Conservation (phyloP, 2,113 vertebrate genomes). For the Panurus biarmicus region DNA sequence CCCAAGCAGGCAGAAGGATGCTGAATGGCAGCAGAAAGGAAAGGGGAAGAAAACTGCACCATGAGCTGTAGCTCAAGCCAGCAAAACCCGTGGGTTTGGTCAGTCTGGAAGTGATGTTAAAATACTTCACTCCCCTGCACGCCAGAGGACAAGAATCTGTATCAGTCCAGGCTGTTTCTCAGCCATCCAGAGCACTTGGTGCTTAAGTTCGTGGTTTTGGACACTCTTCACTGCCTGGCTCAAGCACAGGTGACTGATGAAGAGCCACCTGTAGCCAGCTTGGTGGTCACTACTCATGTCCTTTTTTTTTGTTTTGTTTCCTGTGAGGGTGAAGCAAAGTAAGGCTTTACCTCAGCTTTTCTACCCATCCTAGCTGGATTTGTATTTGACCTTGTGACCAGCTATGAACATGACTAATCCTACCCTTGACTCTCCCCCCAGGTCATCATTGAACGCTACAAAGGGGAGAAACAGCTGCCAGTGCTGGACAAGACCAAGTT, state of each 20-base stretch:
- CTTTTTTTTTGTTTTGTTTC: not conserved
- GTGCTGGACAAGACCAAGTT: slow-evolving; percentile 99
- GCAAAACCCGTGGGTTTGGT: not conserved
- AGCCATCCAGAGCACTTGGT: not conserved
- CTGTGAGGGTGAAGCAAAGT: not conserved
- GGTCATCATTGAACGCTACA: slow-evolving; percentile 98
- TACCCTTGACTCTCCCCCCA: slow-evolving; percentile 22
- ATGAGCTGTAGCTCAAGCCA: not conserved
- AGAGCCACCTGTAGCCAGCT: not conserved
- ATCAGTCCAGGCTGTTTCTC: not conserved
- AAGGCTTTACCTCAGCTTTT: not conserved
- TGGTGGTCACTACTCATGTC: not conserved
- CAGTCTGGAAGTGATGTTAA: not conserved
- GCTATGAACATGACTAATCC: not conserved
- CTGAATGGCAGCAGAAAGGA: not conserved
- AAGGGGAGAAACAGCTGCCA: slow-evolving; percentile 96
- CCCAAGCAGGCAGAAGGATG: not conserved
- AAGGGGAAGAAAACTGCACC: not conserved
- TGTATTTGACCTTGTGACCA: not conserved
- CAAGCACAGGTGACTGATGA: not conserved
- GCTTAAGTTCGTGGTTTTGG: not conserved
- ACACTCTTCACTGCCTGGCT: not conserved
- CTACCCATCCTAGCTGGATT: not conserved
- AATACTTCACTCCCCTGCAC: not conserved
- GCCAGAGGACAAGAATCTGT: not conserved